These are phyloP conservation scores for Agapornis roseicollis DNA, from an alignment of 2,113 vertebrate species.

Conservation along the genomic window DNA sequence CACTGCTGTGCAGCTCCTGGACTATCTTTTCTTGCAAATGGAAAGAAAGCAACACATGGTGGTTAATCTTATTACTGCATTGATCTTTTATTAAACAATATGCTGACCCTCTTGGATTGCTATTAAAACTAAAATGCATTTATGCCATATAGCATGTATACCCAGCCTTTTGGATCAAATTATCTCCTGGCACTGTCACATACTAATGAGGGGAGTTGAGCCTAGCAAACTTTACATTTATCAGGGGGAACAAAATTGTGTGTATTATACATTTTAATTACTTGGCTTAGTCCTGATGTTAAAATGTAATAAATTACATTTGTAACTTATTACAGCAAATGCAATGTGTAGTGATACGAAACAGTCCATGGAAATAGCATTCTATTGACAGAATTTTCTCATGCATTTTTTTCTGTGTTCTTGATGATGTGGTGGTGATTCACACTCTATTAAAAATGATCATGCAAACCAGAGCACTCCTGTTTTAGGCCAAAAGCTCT, in stretches of 20 bases:
- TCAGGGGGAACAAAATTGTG: conserved; percentile 20
- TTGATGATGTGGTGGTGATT: not conserved
- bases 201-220: not conserved
- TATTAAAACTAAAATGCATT: conserved; percentile 40
- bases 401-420: not conserved
- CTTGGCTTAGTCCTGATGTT: conserved; percentile 11
- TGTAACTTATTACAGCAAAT: conserved; percentile 18
- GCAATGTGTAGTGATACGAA: conserved; percentile 5
- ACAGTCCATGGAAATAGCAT: conserved; percentile 17
- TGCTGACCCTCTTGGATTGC: conserved; percentile 38
- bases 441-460: conserved; percentile 23
- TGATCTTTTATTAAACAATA: conserved; percentile 52
- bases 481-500: not conserved
- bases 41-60: conserved; percentile 36
- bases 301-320: conserved; percentile 47
- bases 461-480: not conserved
- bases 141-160: conserved; percentile 25
- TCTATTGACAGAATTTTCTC: conserved; percentile 31
- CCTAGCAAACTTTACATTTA: conserved; percentile 20
- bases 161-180: conserved; percentile 26
- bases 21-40: conserved; percentile 22
- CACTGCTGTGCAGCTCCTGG: not conserved
- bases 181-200: not conserved
- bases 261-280: conserved; percentile 36
- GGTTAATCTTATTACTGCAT: conserved; percentile 51